These are phyloP conservation scores for Nyctibius grandis DNA, from an alignment of 2,797 vertebrate species.

Conservation along the genomic window DNA sequence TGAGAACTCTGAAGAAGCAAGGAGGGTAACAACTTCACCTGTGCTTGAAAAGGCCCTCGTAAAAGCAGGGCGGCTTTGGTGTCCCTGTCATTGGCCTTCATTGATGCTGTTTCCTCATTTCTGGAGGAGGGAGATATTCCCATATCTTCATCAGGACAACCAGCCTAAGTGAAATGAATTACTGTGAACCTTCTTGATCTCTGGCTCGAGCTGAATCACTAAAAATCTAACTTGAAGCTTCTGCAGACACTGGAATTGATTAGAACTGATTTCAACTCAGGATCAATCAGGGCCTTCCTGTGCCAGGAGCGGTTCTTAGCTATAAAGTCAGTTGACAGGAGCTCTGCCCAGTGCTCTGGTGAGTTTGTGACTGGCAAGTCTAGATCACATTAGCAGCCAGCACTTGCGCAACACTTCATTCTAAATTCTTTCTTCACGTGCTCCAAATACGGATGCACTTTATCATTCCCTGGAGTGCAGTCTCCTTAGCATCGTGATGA, in stretches of 20 bases:
- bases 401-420: neutral
- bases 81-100: neutral
- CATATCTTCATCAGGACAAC: neutral
- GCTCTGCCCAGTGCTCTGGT: neutral
- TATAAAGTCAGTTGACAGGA: neutral
- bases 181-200: neutral
- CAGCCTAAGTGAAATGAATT: neutral
- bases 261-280: neutral
- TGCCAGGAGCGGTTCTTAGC: neutral
- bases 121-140: neutral
- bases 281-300: neutral
- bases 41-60: neutral
- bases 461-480: neutral
- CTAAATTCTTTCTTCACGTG: neutral
- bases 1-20: neutral
- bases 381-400: neutral
- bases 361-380: neutral
- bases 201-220: neutral
- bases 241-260: neutral
- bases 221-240: neutral
- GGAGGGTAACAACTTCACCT: neutral
- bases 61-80: neutral
- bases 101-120: neutral
- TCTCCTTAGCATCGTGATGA: neutral
- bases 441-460: neutral